Conservation (phyloP, 1,140 invertebrate species). For the Drosophila orosa region DNA sequence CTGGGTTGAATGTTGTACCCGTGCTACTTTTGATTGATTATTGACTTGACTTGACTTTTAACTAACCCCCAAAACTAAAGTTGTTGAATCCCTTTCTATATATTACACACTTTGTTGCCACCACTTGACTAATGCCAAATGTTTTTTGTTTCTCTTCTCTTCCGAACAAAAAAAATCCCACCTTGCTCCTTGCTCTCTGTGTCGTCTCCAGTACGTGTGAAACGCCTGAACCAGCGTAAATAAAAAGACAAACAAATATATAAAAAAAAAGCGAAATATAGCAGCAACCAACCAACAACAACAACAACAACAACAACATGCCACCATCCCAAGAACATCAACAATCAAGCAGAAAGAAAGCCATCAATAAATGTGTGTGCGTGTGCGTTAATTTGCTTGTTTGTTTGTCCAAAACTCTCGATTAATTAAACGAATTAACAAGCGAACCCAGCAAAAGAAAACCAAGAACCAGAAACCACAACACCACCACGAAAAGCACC, state of each 20-base stretch:
- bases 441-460: constrained; percentile 36
- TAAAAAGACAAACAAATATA: constrained; percentile 73
- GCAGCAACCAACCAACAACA: constrained; percentile 48
- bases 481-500: constrained; percentile 25
- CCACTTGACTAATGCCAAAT: constrained; percentile 71
- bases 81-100: constrained; percentile 34
- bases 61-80: constrained; percentile 51
- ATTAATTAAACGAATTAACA: constrained; percentile 60
- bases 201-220: constrained; percentile 84
- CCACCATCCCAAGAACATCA: constrained; percentile 43
- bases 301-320: constrained; percentile 52
- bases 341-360: constrained; percentile 47
- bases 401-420: constrained; percentile 49
- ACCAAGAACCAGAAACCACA: constrained; percentile 39
- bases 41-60: constrained; percentile 48
- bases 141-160: constrained; percentile 67
- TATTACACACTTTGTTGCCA: constrained; percentile 17
- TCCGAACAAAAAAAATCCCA: constrained; percentile 26
- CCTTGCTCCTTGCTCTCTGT: constrained; percentile 53
- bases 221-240: constrained; percentile 84
- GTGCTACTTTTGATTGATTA: constrained; percentile 39
- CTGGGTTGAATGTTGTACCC: constrained; percentile 69
- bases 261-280: constrained; percentile 19
- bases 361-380: constrained; percentile 47
- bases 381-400: constrained; percentile 41